Percentiles rank a stretch among this genome's conserved stretches.
Evolutionary conservation across 1,140 invertebrate genomes (phyloP).

Genomic region (Ganaspis sp.): DNA sequence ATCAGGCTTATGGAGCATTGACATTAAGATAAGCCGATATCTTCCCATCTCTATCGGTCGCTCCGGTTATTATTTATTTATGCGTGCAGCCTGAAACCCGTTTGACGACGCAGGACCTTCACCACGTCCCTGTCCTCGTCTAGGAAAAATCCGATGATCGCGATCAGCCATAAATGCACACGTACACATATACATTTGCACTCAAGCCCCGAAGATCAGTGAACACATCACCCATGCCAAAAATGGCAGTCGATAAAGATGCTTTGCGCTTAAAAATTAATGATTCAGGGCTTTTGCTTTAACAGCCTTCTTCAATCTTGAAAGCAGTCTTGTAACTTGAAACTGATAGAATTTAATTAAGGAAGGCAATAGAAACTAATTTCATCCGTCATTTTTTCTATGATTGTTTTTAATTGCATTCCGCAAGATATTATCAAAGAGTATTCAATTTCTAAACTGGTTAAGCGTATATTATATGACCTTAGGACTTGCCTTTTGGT

Average conservation of each 20-base stretch:
- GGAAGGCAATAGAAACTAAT: not conserved
- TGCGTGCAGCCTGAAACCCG: conserved; percentile 68
- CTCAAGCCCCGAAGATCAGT: conserved; percentile 16
- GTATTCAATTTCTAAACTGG: conserved; percentile 26
- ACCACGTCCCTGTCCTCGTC: conserved; percentile 55
- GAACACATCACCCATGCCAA: conserved; percentile 6
- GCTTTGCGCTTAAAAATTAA: conserved; percentile 28
- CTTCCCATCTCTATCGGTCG: conserved; percentile 59
- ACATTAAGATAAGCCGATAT: conserved; percentile 72
- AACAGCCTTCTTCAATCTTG: conserved; percentile 12
- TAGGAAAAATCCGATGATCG: conserved; percentile 54
- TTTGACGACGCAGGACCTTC: conserved; percentile 66
- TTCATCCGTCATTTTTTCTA: not conserved
- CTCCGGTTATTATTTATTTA: conserved; percentile 74
- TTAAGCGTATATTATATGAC: not conserved
- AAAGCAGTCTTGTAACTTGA: not conserved
- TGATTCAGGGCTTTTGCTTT: not conserved
- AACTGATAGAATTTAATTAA: conserved; percentile 29
- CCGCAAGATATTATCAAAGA: conserved; percentile 14
- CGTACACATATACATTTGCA: not conserved
- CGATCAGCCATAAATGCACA: conserved; percentile 38
- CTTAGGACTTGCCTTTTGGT: not conserved
- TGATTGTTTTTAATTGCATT: conserved; percentile 21
- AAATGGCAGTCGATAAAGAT: conserved; percentile 33
- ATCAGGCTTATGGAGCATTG: conserved; percentile 68